Evolutionary conservation across 92 coral and sea anemone genomes (phyloP).

Genomic region (Porites cylindrica): DNA sequence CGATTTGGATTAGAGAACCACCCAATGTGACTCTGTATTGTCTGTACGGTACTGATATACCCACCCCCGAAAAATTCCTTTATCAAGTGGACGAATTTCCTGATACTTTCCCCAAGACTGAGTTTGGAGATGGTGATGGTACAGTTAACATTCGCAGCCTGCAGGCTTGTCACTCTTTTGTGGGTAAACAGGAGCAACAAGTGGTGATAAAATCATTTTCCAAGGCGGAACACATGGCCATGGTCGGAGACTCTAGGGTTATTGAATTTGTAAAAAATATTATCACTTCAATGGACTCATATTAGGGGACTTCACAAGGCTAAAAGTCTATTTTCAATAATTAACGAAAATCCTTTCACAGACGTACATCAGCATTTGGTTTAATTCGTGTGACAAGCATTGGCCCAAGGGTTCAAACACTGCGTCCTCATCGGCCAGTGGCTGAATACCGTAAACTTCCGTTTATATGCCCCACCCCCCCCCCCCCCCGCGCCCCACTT

Average conservation of each 20-base stretch:
- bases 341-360: too few species aligned
- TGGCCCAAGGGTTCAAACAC: not conserved
- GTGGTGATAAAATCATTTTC: constrained; percentile 70
- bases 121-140: constrained; percentile 92
- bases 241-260: constrained; percentile 69
- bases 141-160: constrained; percentile 87
- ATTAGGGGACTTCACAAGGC: not conserved
- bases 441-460: too few species aligned
- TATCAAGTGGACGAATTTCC: constrained; percentile 85
- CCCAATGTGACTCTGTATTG: constrained; percentile 87
- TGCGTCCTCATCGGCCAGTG: not conserved
- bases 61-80: constrained; percentile 83
- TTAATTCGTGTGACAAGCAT: not conserved
- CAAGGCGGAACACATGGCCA: constrained; percentile 82
- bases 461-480: too few species aligned
- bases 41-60: constrained; percentile 85
- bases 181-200: constrained; percentile 59
- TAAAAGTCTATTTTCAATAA: not conserved
- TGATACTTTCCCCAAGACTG: constrained; percentile 82
- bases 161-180: constrained; percentile 79
- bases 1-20: constrained; percentile 80
- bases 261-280: constrained; percentile 71
- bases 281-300: not conserved
- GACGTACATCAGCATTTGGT: not conserved
- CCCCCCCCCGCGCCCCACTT: too few species aligned